A percentile compares a stretch with the other conserved stretches of the same genome.
Conservation (phyloP, 2,797 vertebrate species). For the Phalloptychus januarius region DNA sequence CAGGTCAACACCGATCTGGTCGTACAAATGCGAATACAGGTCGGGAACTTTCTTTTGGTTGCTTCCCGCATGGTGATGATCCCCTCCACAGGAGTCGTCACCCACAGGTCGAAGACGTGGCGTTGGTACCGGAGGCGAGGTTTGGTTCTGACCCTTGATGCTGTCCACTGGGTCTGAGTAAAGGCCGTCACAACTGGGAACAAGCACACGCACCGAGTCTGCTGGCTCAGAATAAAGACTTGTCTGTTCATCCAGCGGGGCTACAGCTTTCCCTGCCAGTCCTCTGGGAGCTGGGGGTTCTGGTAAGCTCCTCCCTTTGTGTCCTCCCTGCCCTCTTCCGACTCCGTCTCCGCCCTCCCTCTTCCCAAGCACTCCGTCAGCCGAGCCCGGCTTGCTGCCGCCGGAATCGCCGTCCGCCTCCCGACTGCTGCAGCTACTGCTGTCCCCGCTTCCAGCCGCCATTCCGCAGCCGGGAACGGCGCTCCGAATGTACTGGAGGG, state of each 20-base stretch:
- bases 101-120: conserved; percentile 71
- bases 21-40: conserved; percentile 80
- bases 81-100: conserved; percentile 56
- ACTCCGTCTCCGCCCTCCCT: conserved; percentile 70
- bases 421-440: conserved; percentile 70
- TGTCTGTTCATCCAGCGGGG: conserved; percentile 57
- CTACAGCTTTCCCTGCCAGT: conserved; percentile 39
- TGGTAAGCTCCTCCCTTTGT: conserved; percentile 82
- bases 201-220: conserved; percentile 84
- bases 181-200: conserved; percentile 76
- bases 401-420: conserved; percentile 81
- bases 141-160: conserved; percentile 69
- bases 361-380: conserved; percentile 78
- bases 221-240: conserved; percentile 91
- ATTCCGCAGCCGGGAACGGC: conserved; percentile 14
- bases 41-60: conserved; percentile 51
- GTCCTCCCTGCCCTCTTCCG: conserved; percentile 58
- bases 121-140: conserved; percentile 48
- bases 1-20: conserved; percentile 76
- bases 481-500: conserved; percentile 66
- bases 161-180: conserved; percentile 94
- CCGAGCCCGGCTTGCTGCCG: conserved; percentile 75
- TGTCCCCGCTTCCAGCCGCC: conserved; percentile 32
- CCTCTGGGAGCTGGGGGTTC: conserved; percentile 75
- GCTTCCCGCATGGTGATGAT: conserved; percentile 38